These are phyloP conservation scores for Albula goreensis DNA, from an alignment of 2,113 vertebrate genomes.

Conservation along the genomic window DNA sequence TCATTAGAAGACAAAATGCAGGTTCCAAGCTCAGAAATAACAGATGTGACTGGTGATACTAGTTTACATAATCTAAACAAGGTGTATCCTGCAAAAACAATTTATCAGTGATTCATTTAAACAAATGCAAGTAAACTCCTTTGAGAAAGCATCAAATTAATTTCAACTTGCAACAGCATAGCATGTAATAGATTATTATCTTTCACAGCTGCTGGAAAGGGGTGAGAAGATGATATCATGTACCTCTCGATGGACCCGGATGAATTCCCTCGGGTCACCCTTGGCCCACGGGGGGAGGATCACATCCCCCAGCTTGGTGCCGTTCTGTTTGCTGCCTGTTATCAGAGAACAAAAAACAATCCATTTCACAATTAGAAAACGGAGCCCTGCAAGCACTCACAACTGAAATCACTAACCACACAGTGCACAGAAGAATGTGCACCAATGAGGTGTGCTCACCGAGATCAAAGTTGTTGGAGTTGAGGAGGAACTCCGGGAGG, in stretches of 20 bases:
- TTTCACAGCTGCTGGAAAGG: neutral
- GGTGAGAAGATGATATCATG: slow-evolving; percentile 1
- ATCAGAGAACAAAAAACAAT: neutral
- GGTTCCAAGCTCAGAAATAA: too few relatives aligned
- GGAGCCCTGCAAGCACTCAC: too few relatives aligned
- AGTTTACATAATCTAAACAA: too few relatives aligned
- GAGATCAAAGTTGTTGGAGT: slow-evolving; percentile 97
- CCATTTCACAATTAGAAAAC: neutral
- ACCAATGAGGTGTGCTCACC: slow-evolving; percentile 64
- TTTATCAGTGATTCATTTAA: too few relatives aligned
- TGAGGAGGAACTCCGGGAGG: slow-evolving; percentile 93
- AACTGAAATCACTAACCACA: neutral
- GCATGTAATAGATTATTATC: neutral
- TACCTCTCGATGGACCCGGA: slow-evolving; percentile 95
- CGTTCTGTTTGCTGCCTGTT: slow-evolving; percentile 94
- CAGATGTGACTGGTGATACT: too few relatives aligned
- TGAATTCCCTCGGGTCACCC: slow-evolving; percentile 96
- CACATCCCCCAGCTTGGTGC: slow-evolving; percentile 90
- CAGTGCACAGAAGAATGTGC: neutral
- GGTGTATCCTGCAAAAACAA: too few relatives aligned
- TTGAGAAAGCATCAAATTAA: too few relatives aligned
- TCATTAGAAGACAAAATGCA: too few relatives aligned
- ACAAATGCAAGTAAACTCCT: too few relatives aligned
- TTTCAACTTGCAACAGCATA: neutral
- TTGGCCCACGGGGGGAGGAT: slow-evolving; percentile 96